A percentile compares a stretch with the other conserved stretches of the same genome.
Evolutionary conservation across 2,113 vertebrate species (phyloP).

Genomic region (Lepus americanus): DNA sequence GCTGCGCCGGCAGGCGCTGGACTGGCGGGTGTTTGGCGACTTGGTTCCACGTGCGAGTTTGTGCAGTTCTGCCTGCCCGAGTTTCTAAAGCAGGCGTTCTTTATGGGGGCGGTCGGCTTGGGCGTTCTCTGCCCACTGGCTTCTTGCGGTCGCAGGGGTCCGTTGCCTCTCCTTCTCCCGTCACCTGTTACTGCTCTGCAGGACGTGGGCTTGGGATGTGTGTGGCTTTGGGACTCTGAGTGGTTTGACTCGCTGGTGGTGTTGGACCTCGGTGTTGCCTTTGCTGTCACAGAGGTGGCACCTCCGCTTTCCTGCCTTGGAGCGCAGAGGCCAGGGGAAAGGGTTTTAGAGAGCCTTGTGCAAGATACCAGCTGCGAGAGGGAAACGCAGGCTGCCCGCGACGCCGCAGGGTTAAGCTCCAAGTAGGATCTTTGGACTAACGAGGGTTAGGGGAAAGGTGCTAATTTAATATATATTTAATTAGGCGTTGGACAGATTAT

Average conservation of each 20-base stretch:
- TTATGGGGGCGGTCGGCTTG: constrained; percentile 1
- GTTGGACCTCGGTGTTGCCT: constrained; percentile 20
- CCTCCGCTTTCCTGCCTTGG: constrained; percentile 40
- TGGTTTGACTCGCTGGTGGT: constrained; percentile 48
- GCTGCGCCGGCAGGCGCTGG: neutral
- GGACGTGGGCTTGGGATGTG: neutral
- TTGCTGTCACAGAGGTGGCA: neutral
- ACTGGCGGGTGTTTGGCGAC: neutral
- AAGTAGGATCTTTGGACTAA: constrained; percentile 56
- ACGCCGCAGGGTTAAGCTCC: constrained; percentile 20
- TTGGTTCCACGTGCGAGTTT: constrained; percentile 5
- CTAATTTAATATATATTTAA: constrained; percentile 30
- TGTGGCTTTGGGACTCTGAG: constrained; percentile 39
- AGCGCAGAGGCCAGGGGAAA: constrained; percentile 1
- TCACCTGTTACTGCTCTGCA: neutral
- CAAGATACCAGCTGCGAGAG: neutral
- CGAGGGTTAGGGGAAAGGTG: neutral
- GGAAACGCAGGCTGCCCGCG: neutral
- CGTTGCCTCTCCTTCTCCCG: neutral
- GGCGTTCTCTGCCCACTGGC: neutral
- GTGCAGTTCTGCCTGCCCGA: neutral
- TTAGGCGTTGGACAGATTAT: neutral
- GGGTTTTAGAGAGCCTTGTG: constrained; percentile 45
- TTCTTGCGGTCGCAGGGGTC: constrained; percentile 8
- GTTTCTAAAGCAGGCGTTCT: constrained; percentile 39